These are phyloP conservation scores for Scaptomyza caliginosa DNA, from an alignment of 2,888 invertebrate species.

Conservation along the genomic window DNA sequence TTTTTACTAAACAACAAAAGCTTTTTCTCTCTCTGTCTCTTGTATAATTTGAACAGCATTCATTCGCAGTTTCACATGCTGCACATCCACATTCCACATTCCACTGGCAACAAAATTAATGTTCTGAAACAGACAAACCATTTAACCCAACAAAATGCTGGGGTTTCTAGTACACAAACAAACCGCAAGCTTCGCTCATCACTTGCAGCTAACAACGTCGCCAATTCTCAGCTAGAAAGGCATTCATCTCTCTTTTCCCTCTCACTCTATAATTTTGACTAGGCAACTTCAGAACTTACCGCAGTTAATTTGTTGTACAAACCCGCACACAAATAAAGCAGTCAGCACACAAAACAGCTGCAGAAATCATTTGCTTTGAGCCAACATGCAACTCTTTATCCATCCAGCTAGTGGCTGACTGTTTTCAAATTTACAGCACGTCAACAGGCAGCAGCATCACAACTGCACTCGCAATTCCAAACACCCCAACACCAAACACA, in stretches of 20 bases:
- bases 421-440: slow-evolving; percentile 76
- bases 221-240: slow-evolving; percentile 20
- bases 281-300: slow-evolving; percentile 47
- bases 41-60: slow-evolving; percentile 15
- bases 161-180: slow-evolving; percentile 33
- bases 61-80: slow-evolving; percentile 7
- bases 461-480: background rate
- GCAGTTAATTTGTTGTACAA: slow-evolving; percentile 74
- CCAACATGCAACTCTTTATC: slow-evolving; percentile 72
- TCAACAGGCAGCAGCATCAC: slow-evolving; percentile 45
- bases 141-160: slow-evolving; percentile 57
- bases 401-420: slow-evolving; percentile 55
- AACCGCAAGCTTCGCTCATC: slow-evolving; percentile 67
- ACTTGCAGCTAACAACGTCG: slow-evolving; percentile 64
- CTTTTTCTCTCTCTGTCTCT: background rate
- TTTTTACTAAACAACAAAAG: slow-evolving; percentile 3
- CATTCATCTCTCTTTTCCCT: background rate
- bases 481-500: background rate
- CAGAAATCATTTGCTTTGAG: slow-evolving; percentile 72
- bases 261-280: slow-evolving; percentile 1
- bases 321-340: slow-evolving; percentile 74
- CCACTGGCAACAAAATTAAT: slow-evolving; percentile 64
- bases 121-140: slow-evolving; percentile 76
- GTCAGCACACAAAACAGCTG: slow-evolving; percentile 55
- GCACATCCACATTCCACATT: slow-evolving; percentile 25